phyloP scores from a whole-genome alignment of 2,888 invertebrate species.

The Ophion costatus region DNA sequence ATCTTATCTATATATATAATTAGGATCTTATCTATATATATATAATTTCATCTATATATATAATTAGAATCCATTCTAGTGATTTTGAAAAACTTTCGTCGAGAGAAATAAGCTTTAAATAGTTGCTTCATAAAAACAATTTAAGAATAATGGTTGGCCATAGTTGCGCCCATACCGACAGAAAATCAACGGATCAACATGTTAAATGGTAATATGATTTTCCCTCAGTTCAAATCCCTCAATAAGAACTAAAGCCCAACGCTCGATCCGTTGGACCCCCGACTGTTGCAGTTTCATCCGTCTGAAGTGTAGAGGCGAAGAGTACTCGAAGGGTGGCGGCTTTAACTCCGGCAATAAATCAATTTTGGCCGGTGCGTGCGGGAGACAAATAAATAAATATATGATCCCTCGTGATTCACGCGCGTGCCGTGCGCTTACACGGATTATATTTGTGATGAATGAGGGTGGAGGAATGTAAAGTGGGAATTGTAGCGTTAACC shows the following conservation, averaged over 20 bases:
- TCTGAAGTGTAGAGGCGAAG: neutral
- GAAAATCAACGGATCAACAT: neutral
- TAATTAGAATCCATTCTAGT: too few relatives aligned
- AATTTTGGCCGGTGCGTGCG: neutral
- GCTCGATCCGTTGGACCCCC: neutral
- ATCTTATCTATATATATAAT: too few relatives aligned
- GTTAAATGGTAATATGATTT: neutral
- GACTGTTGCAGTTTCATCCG: neutral
- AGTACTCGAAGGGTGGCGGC: neutral
- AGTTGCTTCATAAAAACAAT: too few relatives aligned
- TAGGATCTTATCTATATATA: too few relatives aligned
- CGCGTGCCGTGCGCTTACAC: constrained; percentile 16
- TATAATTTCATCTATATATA: too few relatives aligned
- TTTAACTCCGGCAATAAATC: constrained; percentile 23
- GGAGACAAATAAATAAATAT: constrained; percentile 7
- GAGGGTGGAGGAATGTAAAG: constrained; percentile 19
- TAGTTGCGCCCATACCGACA: neutral
- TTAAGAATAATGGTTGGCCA: neutral
- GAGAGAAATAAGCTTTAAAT: too few relatives aligned
- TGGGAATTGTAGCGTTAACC: constrained; percentile 45
- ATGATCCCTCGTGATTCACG: constrained; percentile 15
- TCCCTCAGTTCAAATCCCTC: neutral
- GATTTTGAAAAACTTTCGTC: too few relatives aligned
- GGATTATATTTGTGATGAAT: constrained; percentile 48
- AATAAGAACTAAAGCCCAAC: neutral